Percentiles rank a stretch among this genome's conserved stretches.
These are phyloP conservation scores for Antechinus flavipes DNA, from an alignment of 2,113 vertebrate genomes.

Conservation along the genomic window DNA sequence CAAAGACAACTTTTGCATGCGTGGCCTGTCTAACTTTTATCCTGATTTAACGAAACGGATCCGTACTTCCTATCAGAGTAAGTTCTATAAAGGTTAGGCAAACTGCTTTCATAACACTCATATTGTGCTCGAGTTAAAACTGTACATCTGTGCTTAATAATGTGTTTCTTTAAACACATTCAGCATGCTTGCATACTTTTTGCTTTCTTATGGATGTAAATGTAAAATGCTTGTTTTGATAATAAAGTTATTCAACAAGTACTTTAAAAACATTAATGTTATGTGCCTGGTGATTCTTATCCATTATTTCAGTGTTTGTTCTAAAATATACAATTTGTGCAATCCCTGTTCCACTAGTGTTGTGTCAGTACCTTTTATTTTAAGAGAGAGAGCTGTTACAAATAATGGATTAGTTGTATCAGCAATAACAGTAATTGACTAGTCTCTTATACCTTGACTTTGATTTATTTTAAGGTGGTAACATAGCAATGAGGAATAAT, in stretches of 20 bases:
- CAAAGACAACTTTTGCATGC: constrained; percentile 99
- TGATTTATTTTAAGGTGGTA: constrained; percentile 18
- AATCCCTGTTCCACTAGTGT: constrained; percentile 18
- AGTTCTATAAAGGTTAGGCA: constrained; percentile 89
- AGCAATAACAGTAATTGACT: constrained; percentile 27
- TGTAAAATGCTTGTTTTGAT: constrained; percentile 72
- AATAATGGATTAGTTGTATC: constrained; percentile 32
- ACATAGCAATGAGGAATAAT: neutral
- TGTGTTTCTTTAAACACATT: constrained; percentile 87
- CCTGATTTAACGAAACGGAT: constrained; percentile 99
- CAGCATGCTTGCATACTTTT: constrained; percentile 84
- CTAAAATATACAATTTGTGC: constrained; percentile 30
- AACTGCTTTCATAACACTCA: constrained; percentile 74
- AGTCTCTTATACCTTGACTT: constrained; percentile 35
- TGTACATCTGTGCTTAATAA: constrained; percentile 80
- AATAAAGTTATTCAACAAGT: constrained; percentile 47
- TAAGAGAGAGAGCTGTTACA: constrained; percentile 48
- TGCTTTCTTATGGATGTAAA: constrained; percentile 68
- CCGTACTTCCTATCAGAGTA: constrained; percentile 99
- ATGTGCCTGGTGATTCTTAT: constrained; percentile 52
- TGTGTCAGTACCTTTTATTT: constrained; percentile 74
- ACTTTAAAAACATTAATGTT: constrained; percentile 52
- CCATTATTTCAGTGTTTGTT: constrained; percentile 71
- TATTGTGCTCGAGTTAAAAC: constrained; percentile 80
- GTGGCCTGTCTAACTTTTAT: constrained; percentile 99